These are phyloP conservation scores for Chiroxiphia lanceolata DNA, from an alignment of 2,797 vertebrate genomes.

Conservation along the genomic window DNA sequence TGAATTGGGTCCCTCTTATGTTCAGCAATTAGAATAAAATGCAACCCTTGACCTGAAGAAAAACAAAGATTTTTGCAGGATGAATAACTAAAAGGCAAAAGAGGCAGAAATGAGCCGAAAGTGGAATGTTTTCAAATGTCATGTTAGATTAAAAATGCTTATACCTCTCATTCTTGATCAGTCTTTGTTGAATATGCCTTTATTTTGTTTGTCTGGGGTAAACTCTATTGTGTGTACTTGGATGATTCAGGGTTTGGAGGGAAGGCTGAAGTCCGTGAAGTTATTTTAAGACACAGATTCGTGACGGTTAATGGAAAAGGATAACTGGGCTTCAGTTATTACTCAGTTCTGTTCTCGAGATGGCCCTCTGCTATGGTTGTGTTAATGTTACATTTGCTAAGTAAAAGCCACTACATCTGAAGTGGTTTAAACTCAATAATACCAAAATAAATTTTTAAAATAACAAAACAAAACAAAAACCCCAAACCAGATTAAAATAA, in stretches of 20 bases:
- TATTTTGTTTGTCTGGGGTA: neutral
- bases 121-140: conserved; percentile 14
- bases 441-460: neutral
- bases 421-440: neutral
- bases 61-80: neutral
- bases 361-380: neutral
- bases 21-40: neutral
- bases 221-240: neutral
- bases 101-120: neutral
- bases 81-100: conserved; percentile 16
- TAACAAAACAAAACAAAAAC: neutral
- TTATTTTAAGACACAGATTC: conserved; percentile 7
- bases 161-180: neutral
- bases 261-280: neutral
- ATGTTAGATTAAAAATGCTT: neutral
- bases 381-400: neutral
- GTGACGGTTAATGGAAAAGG: neutral
- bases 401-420: neutral
- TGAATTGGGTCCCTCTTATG: neutral
- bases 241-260: neutral
- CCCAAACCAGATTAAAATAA: neutral
- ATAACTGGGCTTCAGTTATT: neutral
- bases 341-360: neutral
- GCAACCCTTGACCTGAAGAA: neutral
- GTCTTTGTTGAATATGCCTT: neutral